These are phyloP conservation scores for Percina caprodes DNA, from an alignment of 2,113 vertebrate species.

Conservation along the genomic window DNA sequence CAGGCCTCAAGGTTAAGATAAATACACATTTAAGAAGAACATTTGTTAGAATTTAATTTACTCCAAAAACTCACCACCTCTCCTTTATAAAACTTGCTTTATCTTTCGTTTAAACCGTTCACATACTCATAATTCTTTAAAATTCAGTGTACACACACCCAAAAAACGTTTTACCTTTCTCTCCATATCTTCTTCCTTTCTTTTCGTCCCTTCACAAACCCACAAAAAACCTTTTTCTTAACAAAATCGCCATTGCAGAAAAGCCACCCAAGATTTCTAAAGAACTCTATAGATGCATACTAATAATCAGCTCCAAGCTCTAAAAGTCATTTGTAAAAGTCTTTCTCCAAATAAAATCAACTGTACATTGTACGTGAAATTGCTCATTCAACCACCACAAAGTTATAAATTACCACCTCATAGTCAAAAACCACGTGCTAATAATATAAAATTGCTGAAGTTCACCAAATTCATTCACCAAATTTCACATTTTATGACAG, in stretches of 20 bases:
- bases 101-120: constrained; percentile 37
- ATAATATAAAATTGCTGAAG: not conserved
- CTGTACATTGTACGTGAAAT: not conserved
- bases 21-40: constrained; percentile 65
- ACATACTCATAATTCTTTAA: not conserved
- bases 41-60: constrained; percentile 5
- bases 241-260: not conserved
- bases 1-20: constrained; percentile 76
- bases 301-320: not conserved
- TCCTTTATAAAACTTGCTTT: constrained; percentile 40
- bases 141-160: constrained; percentile 2
- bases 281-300: too few species aligned
- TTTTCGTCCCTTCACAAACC: constrained; percentile 47
- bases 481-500: constrained; percentile 28
- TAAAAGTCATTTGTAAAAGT: not conserved
- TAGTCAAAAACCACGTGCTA: not conserved
- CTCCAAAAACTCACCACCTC: not conserved
- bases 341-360: not conserved
- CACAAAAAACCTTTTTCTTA: constrained; percentile 48
- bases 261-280: not conserved
- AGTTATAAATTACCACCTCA: not conserved
- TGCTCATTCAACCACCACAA: not conserved
- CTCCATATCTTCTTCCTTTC: constrained; percentile 8
- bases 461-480: not conserved
- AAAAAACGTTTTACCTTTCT: not conserved